Evolutionary conservation across 2,113 vertebrate species (phyloP).

Genomic region (Dasyprocta punctata): DNA sequence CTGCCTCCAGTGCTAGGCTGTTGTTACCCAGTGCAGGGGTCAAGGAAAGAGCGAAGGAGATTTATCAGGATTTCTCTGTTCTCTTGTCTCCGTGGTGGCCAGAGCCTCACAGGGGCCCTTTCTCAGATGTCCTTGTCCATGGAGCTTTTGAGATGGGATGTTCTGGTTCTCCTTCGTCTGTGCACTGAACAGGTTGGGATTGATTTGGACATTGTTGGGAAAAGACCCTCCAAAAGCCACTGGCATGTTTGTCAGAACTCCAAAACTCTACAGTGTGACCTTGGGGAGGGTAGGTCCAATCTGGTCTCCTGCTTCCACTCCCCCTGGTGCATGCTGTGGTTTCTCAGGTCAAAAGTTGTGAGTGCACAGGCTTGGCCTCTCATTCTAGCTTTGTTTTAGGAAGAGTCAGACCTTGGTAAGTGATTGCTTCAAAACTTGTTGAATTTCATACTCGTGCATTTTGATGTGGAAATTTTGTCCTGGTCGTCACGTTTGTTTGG

Average conservation of each 20-base stretch:
- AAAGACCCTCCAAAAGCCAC: neutral
- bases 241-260: neutral
- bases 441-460: neutral
- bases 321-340: neutral
- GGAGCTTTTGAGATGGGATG: neutral
- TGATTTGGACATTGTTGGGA: neutral
- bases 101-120: neutral
- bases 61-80: neutral
- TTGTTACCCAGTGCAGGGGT: neutral
- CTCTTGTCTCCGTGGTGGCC: neutral
- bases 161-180: neutral
- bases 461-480: neutral
- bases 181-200: neutral
- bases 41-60: neutral
- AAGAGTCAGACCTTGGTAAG: neutral
- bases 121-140: neutral
- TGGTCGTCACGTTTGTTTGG: neutral
- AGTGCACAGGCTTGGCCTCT: neutral
- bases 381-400: neutral
- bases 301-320: neutral
- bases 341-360: neutral
- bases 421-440: neutral
- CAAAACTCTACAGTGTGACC: neutral
- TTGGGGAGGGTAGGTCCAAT: neutral
- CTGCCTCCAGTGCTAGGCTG: neutral